Conservation (phyloP, 64 coral and sea anemone species). For the Actinia tenebrosa region DNA sequence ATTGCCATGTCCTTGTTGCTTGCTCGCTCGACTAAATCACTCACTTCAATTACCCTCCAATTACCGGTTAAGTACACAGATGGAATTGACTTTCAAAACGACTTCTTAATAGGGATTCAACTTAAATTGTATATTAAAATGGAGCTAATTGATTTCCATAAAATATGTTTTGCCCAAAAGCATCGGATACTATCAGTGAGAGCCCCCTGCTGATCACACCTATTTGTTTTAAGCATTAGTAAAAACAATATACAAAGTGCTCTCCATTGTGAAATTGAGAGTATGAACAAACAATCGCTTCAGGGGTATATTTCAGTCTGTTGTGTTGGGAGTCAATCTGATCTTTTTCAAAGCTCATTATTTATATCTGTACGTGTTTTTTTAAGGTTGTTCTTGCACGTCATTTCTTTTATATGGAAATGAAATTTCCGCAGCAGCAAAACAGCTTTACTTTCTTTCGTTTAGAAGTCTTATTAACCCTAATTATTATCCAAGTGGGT, state of each 20-base stretch:
- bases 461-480: constrained; percentile 64
- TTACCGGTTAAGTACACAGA: constrained; percentile 93
- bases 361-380: background rate
- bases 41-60: constrained; percentile 89
- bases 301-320: constrained; percentile 28
- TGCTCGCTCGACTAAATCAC: constrained; percentile 66
- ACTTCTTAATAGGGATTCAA: constrained; percentile 69
- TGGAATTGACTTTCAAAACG: constrained; percentile 86
- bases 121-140: constrained; percentile 94
- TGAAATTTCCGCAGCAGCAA: constrained; percentile 36
- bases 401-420: constrained; percentile 34
- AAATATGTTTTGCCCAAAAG: constrained; percentile 73
- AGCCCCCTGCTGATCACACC: constrained; percentile 71
- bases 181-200: constrained; percentile 85
- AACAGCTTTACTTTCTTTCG: constrained; percentile 33
- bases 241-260: constrained; percentile 81
- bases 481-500: constrained; percentile 82
- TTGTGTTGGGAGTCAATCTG: background rate
- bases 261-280: constrained; percentile 70
- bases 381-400: background rate
- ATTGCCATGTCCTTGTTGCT: constrained; percentile 80
- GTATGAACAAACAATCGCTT: constrained; percentile 64
- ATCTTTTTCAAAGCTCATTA: background rate
- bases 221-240: constrained; percentile 98
- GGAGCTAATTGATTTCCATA: constrained; percentile 96